Conservation (phyloP, 2,797 vertebrate species). For the Gymnoscopelus microlampas region DNA sequence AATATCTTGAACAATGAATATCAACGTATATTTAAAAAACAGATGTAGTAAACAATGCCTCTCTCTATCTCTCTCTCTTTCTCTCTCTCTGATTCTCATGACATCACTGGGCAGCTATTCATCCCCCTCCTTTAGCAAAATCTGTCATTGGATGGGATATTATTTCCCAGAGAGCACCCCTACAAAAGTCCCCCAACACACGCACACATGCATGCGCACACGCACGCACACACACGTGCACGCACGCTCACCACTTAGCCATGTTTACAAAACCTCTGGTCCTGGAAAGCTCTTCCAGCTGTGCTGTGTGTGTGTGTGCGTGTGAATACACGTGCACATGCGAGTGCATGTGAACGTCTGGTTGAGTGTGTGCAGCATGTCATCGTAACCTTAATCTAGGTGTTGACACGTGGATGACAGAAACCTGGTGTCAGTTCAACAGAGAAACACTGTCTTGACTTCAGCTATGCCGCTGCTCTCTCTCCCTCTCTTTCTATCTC, state of each 20-base stretch:
- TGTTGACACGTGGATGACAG: slow-evolving; percentile 64
- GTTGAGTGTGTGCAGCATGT: slow-evolving; percentile 51
- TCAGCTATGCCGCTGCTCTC: neutral
- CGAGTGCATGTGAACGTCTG: slow-evolving; percentile 1
- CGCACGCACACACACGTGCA: slow-evolving; percentile 28
- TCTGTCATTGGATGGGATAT: slow-evolving; percentile 79
- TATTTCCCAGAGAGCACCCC: slow-evolving; percentile 66
- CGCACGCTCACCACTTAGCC: slow-evolving; percentile 59
- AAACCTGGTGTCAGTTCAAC: slow-evolving; percentile 58
- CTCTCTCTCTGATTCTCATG: slow-evolving; percentile 72
- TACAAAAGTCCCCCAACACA: slow-evolving; percentile 40
- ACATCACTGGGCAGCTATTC: slow-evolving; percentile 80
- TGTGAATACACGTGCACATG: slow-evolving; percentile 24
- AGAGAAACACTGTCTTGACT: neutral
- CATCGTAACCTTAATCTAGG: slow-evolving; percentile 68
- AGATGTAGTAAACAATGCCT: slow-evolving; percentile 7
- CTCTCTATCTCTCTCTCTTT: slow-evolving; percentile 18
- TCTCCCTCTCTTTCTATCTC: slow-evolving; percentile 11
- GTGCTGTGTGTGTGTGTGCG: slow-evolving; percentile 47
- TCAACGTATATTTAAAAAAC: no score
- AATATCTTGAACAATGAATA: no score
- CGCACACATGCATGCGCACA: slow-evolving; percentile 23
- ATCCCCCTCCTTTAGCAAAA: slow-evolving; percentile 64
- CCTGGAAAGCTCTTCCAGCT: slow-evolving; percentile 77
- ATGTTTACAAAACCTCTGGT: slow-evolving; percentile 75